Evolutionary conservation across 2,797 vertebrate genomes (phyloP).

Genomic region (Rhabdophis nuchalis): DNA sequence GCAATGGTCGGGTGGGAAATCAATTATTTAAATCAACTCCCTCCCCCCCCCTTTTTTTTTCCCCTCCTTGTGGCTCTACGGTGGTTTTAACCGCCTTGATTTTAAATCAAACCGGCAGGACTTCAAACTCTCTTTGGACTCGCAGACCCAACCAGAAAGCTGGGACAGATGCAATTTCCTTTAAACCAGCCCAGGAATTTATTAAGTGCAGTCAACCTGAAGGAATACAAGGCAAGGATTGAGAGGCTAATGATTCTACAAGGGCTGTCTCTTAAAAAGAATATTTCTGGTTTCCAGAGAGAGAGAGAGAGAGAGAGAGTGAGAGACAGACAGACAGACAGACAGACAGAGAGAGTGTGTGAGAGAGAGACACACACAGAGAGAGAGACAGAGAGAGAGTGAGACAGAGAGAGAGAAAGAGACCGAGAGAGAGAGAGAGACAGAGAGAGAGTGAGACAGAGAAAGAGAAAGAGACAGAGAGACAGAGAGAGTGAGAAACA

Average conservation of each 20-base stretch:
- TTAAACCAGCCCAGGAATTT: slow-evolving; percentile 58
- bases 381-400: not conserved
- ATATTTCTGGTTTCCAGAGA: not conserved
- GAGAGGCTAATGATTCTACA: slow-evolving; percentile 63
- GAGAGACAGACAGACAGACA: no score
- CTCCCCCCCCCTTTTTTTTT: no score
- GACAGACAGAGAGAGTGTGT: no score
- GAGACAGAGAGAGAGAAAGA: no score
- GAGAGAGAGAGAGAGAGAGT: not conserved
- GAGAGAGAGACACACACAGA: no score
- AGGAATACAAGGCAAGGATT: slow-evolving; percentile 58
- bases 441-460: not conserved
- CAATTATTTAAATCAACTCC: not conserved
- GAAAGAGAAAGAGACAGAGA: no score
- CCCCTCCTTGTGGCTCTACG: not conserved
- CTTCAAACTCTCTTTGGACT: not conserved
- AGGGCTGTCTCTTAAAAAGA: slow-evolving; percentile 52
- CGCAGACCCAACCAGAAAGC: not conserved
- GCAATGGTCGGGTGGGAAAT: not conserved
- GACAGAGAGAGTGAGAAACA: not conserved
- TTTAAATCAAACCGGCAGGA: not conserved
- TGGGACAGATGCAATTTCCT: slow-evolving; percentile 26
- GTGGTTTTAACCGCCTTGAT: not conserved
- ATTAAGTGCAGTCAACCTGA: slow-evolving; percentile 63
- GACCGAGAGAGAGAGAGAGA: not conserved